Evolutionary conservation across 2,797 vertebrate species (phyloP).

Genomic region (Cyprinodon diabolis): DNA sequence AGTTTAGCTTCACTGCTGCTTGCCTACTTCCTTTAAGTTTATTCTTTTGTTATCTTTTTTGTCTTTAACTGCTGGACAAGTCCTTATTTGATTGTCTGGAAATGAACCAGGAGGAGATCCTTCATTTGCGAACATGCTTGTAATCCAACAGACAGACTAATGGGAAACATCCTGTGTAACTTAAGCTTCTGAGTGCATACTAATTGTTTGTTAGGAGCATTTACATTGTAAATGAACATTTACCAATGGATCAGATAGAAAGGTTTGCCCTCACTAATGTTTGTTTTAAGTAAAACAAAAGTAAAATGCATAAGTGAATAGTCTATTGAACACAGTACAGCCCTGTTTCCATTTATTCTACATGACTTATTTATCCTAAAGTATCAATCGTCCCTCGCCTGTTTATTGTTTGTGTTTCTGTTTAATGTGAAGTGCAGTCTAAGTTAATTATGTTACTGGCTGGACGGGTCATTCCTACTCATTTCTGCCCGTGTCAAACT

Average conservation of each 20-base stretch:
- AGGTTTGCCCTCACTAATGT: not conserved
- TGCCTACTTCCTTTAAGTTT: not conserved
- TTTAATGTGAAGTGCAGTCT: not conserved
- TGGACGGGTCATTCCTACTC: not conserved
- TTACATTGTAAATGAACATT: not conserved
- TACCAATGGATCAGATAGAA: not conserved
- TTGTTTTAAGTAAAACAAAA: not conserved
- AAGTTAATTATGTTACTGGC: not conserved
- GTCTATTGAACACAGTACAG: slow-evolving; percentile 1
- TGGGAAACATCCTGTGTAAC: slow-evolving; percentile 25
- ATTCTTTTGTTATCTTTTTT: not conserved
- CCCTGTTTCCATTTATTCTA: not conserved
- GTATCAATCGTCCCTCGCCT: not conserved
- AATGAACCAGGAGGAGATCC: not conserved
- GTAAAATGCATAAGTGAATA: not conserved
- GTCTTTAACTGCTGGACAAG: not conserved
- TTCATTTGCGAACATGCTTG: slow-evolving; percentile 1
- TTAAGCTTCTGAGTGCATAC: slow-evolving; percentile 12
- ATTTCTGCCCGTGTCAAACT: not conserved
- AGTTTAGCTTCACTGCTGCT: not conserved
- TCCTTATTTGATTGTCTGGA: not conserved
- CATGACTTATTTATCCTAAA: slow-evolving; percentile 3
- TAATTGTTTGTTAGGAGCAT: slow-evolving; percentile 5
- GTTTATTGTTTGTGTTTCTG: not conserved
- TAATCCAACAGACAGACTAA: not conserved